These are phyloP conservation scores for Dione juno DNA, from an alignment of 2,888 invertebrate genomes.

Conservation along the genomic window DNA sequence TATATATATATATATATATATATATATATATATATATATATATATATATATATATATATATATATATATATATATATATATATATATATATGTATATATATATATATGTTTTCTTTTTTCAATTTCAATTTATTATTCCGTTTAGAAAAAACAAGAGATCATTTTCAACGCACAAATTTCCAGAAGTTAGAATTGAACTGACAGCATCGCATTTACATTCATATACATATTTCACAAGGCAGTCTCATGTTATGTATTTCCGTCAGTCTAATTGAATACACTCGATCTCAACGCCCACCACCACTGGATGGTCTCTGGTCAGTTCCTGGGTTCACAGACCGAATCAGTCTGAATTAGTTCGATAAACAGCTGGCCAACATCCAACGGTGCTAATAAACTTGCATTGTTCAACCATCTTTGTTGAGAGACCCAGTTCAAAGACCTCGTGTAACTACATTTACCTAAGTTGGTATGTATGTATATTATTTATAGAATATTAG, in stretches of 20 bases:
- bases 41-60: no score
- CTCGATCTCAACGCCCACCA: conserved; percentile 34
- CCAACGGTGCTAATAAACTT: conserved; percentile 37
- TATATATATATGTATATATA: no score
- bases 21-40: no score
- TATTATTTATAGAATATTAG: background rate
- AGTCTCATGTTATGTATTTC: conserved; percentile 5
- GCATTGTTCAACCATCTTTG: conserved; percentile 30
- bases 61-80: no score
- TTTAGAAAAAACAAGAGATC: no score
- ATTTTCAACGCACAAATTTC: no score
- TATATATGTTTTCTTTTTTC: no score
- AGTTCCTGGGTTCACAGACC: conserved; percentile 43
- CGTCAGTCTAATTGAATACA: conserved; percentile 22
- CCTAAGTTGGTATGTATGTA: background rate
- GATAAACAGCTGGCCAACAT: conserved; percentile 38
- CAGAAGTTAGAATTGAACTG: no score
- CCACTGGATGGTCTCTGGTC: conserved; percentile 37
- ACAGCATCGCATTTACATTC: no score
- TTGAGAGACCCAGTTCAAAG: conserved; percentile 17
- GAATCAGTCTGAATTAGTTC: conserved; percentile 31
- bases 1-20: no score
- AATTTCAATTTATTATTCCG: no score
- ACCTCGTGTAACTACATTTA: conserved; percentile 4
- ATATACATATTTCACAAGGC: background rate